These are phyloP conservation scores for Daphoenositta chrysoptera DNA, from an alignment of 2,113 vertebrate genomes.

Conservation along the genomic window DNA sequence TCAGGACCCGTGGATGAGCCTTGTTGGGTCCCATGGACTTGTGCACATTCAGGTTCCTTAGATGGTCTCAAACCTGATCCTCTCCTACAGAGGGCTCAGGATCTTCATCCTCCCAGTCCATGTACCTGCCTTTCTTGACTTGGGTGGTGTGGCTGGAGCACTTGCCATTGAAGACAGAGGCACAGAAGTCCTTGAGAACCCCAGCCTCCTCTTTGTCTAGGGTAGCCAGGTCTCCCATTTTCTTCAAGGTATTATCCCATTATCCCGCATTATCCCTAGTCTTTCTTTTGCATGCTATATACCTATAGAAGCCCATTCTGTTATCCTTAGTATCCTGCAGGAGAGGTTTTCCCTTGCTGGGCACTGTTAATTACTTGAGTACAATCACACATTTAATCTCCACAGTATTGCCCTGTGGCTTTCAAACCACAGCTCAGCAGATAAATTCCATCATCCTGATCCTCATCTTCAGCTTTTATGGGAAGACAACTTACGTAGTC, in stretches of 20 bases:
- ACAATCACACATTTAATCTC: not conserved
- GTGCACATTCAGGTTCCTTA: not conserved
- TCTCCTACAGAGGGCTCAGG: not conserved
- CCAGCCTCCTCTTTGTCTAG: not conserved
- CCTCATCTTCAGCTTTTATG: rapidly evolving
- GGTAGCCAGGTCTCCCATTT: not conserved
- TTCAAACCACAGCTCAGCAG: not conserved
- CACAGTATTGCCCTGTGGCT: not conserved
- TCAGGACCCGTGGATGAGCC: not conserved
- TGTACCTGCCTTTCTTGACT: not conserved
- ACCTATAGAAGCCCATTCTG: not conserved
- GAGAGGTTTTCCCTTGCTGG: not conserved
- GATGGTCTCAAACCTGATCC: not conserved
- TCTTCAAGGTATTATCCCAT: not conserved
- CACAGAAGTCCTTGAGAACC: not conserved
- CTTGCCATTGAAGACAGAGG: not conserved
- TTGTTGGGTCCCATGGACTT: not conserved
- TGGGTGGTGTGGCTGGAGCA: not conserved
- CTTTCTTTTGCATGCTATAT: not conserved
- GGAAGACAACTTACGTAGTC: not conserved
- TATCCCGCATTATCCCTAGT: not conserved
- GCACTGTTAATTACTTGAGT: not conserved
- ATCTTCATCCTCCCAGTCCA: not conserved
- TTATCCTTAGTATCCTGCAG: not conserved
- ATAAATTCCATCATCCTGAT: not conserved